phyloP scores from a whole-genome alignment of 1,140 invertebrate genomes.

The Heliothis subflexa region DNA sequence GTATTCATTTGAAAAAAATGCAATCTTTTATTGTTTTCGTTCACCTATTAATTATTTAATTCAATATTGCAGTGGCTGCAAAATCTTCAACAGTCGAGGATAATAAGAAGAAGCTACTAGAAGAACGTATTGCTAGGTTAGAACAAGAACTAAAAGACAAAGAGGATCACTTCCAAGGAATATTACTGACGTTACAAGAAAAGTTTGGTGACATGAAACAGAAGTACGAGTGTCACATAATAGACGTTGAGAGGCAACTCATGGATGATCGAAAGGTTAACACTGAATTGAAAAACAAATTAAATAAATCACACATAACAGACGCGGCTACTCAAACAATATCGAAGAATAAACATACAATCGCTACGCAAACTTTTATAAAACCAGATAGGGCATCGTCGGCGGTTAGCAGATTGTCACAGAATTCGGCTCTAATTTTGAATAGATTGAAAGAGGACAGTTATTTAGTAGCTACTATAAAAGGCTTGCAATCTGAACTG shows the following conservation, averaged over 20 bases:
- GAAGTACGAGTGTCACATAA: slow-evolving; percentile 91
- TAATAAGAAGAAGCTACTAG: slow-evolving; percentile 88
- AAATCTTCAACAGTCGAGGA: slow-evolving; percentile 87
- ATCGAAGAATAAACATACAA: slow-evolving; percentile 56
- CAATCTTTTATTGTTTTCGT: slow-evolving; percentile 10
- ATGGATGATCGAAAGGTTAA: slow-evolving; percentile 87
- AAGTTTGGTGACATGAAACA: slow-evolving; percentile 91
- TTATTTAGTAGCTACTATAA: slow-evolving; percentile 91
- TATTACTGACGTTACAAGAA: slow-evolving; percentile 90
- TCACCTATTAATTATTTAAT: neutral
- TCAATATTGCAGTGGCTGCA: slow-evolving; percentile 80
- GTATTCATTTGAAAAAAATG: slow-evolving; percentile 40
- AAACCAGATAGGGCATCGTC: slow-evolving; percentile 74
- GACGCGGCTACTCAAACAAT: slow-evolving; percentile 72
- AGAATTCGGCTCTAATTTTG: slow-evolving; percentile 86
- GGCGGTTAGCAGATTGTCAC: slow-evolving; percentile 82
- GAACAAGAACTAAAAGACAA: slow-evolving; percentile 90
- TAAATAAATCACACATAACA: slow-evolving; percentile 75
- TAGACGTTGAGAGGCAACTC: slow-evolving; percentile 90
- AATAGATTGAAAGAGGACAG: slow-evolving; percentile 90
- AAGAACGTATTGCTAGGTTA: slow-evolving; percentile 89
- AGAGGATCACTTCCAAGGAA: slow-evolving; percentile 89
- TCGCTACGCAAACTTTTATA: slow-evolving; percentile 73
- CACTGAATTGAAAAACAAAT: slow-evolving; percentile 86
- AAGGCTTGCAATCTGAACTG: slow-evolving; percentile 91